Percentiles rank a stretch among this genome's conserved stretches.
Conservation (phyloP, 2,888 invertebrate genomes). For the Scaptomyza flava region DNA sequence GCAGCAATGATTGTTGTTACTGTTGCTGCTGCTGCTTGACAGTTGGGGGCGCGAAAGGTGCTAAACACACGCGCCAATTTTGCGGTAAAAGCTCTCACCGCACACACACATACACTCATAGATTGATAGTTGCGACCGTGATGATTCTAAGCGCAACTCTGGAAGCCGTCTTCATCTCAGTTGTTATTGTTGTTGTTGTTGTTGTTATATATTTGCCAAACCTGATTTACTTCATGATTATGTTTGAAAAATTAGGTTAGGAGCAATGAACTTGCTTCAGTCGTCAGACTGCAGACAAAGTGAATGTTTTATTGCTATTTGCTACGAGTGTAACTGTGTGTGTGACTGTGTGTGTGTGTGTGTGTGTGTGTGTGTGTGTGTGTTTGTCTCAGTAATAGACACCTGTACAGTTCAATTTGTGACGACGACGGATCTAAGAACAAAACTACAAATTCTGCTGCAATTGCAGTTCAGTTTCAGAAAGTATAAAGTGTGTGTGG, state of each 20-base stretch:
- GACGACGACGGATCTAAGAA: slow-evolving; percentile 40
- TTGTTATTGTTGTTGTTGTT: slow-evolving; percentile 39
- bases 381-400: slow-evolving; percentile 69
- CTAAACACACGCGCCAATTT: slow-evolving; percentile 74
- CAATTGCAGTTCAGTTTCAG: slow-evolving; percentile 11
- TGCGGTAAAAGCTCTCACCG: slow-evolving; percentile 74
- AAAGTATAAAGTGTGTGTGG: slow-evolving; percentile 24
- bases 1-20: slow-evolving; percentile 34
- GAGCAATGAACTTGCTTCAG: slow-evolving; percentile 82
- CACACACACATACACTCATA: slow-evolving; percentile 33
- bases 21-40: slow-evolving; percentile 17
- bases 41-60: slow-evolving; percentile 68
- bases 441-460: slow-evolving; percentile 15
- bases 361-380: slow-evolving; percentile 33
- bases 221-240: slow-evolving; percentile 80
- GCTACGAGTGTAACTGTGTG: slow-evolving; percentile 10
- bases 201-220: slow-evolving; percentile 75
- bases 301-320: slow-evolving; percentile 59
- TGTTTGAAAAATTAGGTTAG: slow-evolving; percentile 84
- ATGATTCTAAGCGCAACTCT: slow-evolving; percentile 55
- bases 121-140: slow-evolving; percentile 58
- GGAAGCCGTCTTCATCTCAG: slow-evolving; percentile 39
- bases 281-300: slow-evolving; percentile 69
- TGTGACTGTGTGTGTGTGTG: not conserved
- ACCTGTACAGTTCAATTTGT: slow-evolving; percentile 63